A percentile compares a stretch with the other conserved stretches of the same genome.
These are phyloP conservation scores for Cynodonichthys magdalenae DNA, from an alignment of 2,797 vertebrate genomes.

Conservation along the genomic window DNA sequence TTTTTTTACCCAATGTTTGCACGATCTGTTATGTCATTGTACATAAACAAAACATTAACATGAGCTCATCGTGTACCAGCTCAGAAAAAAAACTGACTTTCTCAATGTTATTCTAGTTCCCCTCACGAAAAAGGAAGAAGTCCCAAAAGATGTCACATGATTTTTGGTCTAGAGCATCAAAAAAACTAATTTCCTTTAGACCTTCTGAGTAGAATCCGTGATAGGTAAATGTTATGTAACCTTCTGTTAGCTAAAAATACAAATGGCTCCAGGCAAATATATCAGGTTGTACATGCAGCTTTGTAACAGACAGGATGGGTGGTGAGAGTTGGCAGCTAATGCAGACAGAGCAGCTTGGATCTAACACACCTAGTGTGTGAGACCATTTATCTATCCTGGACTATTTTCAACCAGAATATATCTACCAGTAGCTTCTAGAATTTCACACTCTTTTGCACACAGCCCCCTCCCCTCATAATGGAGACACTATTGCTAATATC, in stretches of 20 bases:
- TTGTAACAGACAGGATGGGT: conserved; percentile 29
- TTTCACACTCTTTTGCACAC: neutral
- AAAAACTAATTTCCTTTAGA: conserved; percentile 1
- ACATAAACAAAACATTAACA: no score
- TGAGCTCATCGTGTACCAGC: no score
- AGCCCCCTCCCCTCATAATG: neutral
- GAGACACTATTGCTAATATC: neutral
- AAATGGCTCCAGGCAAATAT: conserved; percentile 62
- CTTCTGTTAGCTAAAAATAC: conserved; percentile 77
- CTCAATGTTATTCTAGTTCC: neutral
- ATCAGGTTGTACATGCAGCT: conserved; percentile 50
- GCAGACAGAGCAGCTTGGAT: conserved; percentile 36
- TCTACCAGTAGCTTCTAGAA: neutral
- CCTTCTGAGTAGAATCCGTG: conserved; percentile 66
- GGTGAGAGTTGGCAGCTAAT: conserved; percentile 25
- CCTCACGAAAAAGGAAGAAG: neutral
- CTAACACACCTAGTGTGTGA: conserved; percentile 44
- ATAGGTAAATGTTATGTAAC: conserved; percentile 79
- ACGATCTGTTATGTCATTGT: no score
- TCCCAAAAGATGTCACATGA: conserved; percentile 17
- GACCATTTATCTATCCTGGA: conserved; percentile 53
- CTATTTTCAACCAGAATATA: neutral
- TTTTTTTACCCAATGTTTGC: no score
- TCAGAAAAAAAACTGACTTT: no score
- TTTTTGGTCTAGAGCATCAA: conserved; percentile 25